A percentile compares a stretch with the other conserved stretches of the same genome.
phyloP scores from a whole-genome alignment of 2,888 invertebrate genomes.

The Erannis defoliaria region DNA sequence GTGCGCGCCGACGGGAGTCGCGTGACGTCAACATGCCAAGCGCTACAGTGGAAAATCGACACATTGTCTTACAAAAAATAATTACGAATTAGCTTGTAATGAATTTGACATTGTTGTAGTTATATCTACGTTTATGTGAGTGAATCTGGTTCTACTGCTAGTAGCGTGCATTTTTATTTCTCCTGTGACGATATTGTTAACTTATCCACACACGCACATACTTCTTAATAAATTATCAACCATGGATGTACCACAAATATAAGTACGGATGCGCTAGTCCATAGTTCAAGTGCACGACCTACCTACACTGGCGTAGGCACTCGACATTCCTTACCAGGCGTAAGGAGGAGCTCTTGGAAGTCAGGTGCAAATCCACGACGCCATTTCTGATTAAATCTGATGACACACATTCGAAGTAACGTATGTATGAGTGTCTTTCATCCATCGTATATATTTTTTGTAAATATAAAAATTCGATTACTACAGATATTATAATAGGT shows the following conservation, averaged over 20 bases:
- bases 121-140: too few relatives aligned
- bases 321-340: conserved; percentile 31
- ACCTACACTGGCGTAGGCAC: conserved; percentile 14
- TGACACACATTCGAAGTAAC: conserved; percentile 12
- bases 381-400: conserved; percentile 18
- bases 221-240: not conserved
- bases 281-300: conserved; percentile 28
- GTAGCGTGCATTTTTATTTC: too few relatives aligned
- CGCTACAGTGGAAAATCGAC: too few relatives aligned
- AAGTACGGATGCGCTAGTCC: conserved; percentile 14
- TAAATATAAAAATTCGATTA: too few relatives aligned
- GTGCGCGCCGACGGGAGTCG: too few relatives aligned
- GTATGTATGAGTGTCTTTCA: conserved; percentile 1
- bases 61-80: too few relatives aligned
- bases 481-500: not conserved
- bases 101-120: too few relatives aligned
- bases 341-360: conserved; percentile 29
- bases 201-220: too few relatives aligned
- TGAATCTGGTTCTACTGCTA: too few relatives aligned
- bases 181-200: not conserved
- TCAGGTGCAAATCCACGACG: conserved; percentile 28
- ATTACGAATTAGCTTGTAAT: too few relatives aligned
- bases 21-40: too few relatives aligned
- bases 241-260: conserved; percentile 13
- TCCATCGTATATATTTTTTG: not conserved